Evolutionary conservation across 2,888 invertebrate genomes (phyloP).

Genomic region (Drosophila multiciliata): DNA sequence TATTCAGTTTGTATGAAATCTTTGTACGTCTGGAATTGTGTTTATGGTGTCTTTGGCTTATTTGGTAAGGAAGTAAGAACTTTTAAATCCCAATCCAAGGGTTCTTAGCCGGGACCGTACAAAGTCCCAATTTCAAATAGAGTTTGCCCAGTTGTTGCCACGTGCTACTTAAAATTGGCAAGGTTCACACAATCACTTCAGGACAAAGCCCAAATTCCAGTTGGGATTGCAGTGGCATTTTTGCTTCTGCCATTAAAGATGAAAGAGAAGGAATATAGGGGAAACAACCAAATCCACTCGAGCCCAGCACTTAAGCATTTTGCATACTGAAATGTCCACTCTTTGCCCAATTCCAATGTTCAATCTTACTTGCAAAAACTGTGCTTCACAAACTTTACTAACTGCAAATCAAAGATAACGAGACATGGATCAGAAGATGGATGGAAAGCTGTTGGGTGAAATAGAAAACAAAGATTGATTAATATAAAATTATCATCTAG

Average conservation of each 20-base stretch:
- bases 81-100: neutral
- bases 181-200: slow-evolving; percentile 1
- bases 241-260: neutral
- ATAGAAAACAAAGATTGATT: neutral
- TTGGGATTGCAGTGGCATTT: neutral
- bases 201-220: slow-evolving; percentile 3
- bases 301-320: neutral
- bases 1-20: neutral
- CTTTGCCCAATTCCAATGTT: neutral
- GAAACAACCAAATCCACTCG: neutral
- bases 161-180: neutral
- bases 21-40: neutral
- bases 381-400: neutral
- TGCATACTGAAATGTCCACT: neutral
- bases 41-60: neutral
- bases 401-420: neutral
- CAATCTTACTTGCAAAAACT: neutral
- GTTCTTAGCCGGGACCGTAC: neutral
- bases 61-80: neutral
- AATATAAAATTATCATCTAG: neutral
- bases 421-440: neutral
- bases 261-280: neutral
- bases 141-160: neutral
- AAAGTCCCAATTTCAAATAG: neutral
- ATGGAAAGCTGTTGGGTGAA: neutral